Evolutionary conservation across 2,797 vertebrate species (phyloP).

Genomic region (Discoglossus pictus): DNA sequence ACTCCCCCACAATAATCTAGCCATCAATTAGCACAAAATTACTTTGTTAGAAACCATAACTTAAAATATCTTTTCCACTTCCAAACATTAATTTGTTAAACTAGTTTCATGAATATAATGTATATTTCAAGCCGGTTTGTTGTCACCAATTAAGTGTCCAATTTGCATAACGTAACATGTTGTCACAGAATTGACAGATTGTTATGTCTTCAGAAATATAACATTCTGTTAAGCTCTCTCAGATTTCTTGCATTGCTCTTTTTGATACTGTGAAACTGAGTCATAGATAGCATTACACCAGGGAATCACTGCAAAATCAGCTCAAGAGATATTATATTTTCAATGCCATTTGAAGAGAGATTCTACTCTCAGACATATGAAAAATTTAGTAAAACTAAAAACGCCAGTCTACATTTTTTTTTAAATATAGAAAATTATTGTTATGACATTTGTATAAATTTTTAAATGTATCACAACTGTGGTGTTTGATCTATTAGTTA

Average conservation of each 20-base stretch:
- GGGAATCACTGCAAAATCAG: conserved; percentile 12
- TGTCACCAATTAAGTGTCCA: background rate
- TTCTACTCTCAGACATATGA: background rate
- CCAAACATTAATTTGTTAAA: too few relatives aligned
- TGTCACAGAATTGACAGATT: conserved; percentile 28
- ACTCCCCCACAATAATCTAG: too few relatives aligned
- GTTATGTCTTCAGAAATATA: conserved; percentile 7
- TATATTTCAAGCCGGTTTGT: background rate
- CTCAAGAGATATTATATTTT: conserved; percentile 3
- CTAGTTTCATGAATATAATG: background rate
- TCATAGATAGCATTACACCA: conserved; percentile 15
- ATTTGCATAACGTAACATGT: conserved; percentile 20
- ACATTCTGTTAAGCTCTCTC: background rate
- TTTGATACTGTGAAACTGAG: conserved; percentile 14
- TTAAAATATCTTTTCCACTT: too few relatives aligned
- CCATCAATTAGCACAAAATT: too few relatives aligned
- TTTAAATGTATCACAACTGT: too few relatives aligned
- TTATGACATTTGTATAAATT: too few relatives aligned
- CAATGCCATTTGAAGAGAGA: background rate
- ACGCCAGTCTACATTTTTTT: too few relatives aligned
- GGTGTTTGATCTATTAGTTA: too few relatives aligned
- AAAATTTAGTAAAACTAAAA: background rate
- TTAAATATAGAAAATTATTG: too few relatives aligned
- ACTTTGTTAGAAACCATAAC: too few relatives aligned
- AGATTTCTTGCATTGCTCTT: conserved; percentile 10